A percentile compares a stretch with the other conserved stretches of the same genome.
These are phyloP conservation scores for Aplocera efformata DNA, from an alignment of 2,888 invertebrate species.

Conservation along the genomic window DNA sequence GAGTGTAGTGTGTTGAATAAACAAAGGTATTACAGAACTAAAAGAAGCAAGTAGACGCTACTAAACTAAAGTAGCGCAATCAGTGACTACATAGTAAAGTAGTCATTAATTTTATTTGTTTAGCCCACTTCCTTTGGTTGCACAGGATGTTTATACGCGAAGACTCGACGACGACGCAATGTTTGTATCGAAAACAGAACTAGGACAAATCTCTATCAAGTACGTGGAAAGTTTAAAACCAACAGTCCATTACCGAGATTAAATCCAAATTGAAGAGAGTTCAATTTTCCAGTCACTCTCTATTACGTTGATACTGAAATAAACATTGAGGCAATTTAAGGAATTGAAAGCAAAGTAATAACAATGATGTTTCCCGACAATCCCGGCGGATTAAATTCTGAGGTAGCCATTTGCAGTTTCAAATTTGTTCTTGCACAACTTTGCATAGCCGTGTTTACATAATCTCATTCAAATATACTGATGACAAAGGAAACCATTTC, in stretches of 20 bases:
- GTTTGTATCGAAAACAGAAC: constrained; percentile 63
- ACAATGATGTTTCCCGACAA: constrained; percentile 25
- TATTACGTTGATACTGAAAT: constrained; percentile 15
- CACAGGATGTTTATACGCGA: constrained; percentile 65
- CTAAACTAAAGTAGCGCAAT: constrained; percentile 33
- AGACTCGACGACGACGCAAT: constrained; percentile 45
- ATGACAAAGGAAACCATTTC: constrained; percentile 18
- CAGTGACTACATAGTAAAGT: constrained; percentile 41
- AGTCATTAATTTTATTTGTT: constrained; percentile 55
- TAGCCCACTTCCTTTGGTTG: constrained; percentile 55
- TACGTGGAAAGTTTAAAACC: constrained; percentile 41
- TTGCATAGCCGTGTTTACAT: constrained; percentile 32
- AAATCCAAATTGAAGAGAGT: constrained; percentile 19
- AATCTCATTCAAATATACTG: constrained; percentile 36
- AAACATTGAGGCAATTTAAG: constrained; percentile 18
- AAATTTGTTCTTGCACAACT: constrained; percentile 36
- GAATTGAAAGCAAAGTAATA: constrained; percentile 20
- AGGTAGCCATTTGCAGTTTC: constrained; percentile 29
- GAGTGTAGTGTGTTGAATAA: constrained; percentile 43
- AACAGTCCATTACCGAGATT: constrained; percentile 47
- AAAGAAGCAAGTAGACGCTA: constrained; percentile 27
- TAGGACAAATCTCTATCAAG: constrained; percentile 48
- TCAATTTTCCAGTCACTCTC: constrained; percentile 20
- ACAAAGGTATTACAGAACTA: constrained; percentile 41
- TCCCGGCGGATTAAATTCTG: constrained; percentile 19